Evolutionary conservation across 2,888 invertebrate species (phyloP).

Genomic region (Venusia cambrica): DNA sequence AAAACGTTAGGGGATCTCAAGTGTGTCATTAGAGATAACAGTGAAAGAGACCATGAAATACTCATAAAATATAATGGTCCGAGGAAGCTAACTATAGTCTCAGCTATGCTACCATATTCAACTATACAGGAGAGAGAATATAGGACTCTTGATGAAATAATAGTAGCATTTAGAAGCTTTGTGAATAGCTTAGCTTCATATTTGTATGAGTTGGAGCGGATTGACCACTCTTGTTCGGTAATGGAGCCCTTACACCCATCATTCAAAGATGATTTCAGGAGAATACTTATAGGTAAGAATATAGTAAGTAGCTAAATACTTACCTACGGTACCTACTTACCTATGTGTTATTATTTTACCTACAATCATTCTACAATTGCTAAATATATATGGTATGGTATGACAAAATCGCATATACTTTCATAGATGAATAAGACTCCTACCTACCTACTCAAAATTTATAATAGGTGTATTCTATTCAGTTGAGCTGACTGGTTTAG

Average conservation of each 20-base stretch:
- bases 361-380: too few species aligned
- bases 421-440: too few species aligned
- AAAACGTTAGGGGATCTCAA: conserved; percentile 57
- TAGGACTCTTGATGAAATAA: conserved; percentile 44
- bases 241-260: conserved; percentile 59
- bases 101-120: conserved; percentile 50
- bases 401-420: too few species aligned
- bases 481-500: too few species aligned
- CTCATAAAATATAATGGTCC: conserved; percentile 45
- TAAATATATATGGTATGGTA: too few species aligned
- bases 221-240: conserved; percentile 54
- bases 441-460: too few species aligned
- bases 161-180: conserved; percentile 40
- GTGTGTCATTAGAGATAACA: conserved; percentile 44
- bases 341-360: too few species aligned
- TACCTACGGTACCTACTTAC: too few species aligned
- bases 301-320: background rate
- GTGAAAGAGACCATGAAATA: conserved; percentile 50
- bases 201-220: conserved; percentile 57
- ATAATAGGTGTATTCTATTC: too few species aligned
- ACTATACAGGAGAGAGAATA: conserved; percentile 49
- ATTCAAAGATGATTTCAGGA: conserved; percentile 63
- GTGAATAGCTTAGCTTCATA: conserved; percentile 47
- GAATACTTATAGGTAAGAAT: conserved; percentile 57
- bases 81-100: conserved; percentile 44